Conservation (phyloP, 2,113 vertebrate genomes). For the Rhinoderma darwinii region DNA sequence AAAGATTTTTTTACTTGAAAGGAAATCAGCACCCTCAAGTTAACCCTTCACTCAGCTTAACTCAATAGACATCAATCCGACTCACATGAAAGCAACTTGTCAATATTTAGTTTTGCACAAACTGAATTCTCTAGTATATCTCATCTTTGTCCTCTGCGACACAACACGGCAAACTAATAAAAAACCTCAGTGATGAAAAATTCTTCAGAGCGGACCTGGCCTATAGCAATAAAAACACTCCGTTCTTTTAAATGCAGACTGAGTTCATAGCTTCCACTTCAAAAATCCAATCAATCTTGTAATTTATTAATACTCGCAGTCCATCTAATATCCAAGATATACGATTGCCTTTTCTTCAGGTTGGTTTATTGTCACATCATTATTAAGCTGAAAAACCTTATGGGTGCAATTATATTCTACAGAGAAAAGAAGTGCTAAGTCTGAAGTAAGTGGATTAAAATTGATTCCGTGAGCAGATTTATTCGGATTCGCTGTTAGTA, state of each 20-base stretch:
- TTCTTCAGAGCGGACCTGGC: constrained; percentile 21
- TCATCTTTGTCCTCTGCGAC: background rate
- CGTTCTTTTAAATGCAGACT: constrained; percentile 42
- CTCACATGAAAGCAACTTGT: constrained; percentile 22
- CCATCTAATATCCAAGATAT: constrained; percentile 44
- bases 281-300: constrained; percentile 55
- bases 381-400: constrained; percentile 49
- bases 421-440: constrained; percentile 26
- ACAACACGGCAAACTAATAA: background rate
- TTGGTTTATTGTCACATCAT: constrained; percentile 44
- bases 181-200: constrained; percentile 27
- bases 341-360: constrained; percentile 12
- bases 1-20: background rate
- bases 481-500: constrained; percentile 40
- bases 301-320: constrained; percentile 55
- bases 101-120: constrained; percentile 42
- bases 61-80: background rate
- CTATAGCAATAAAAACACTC: constrained; percentile 35
- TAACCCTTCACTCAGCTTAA: constrained; percentile 37
- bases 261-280: constrained; percentile 35
- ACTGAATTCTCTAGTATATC: constrained; percentile 30
- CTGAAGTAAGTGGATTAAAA: constrained; percentile 59
- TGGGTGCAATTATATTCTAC: constrained; percentile 46
- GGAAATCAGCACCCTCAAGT: background rate
- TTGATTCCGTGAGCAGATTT: constrained; percentile 52